Base-by-base conservation (phyloP, 2,888 invertebrate species). In the Sphecodes monilicornis region DNA sequence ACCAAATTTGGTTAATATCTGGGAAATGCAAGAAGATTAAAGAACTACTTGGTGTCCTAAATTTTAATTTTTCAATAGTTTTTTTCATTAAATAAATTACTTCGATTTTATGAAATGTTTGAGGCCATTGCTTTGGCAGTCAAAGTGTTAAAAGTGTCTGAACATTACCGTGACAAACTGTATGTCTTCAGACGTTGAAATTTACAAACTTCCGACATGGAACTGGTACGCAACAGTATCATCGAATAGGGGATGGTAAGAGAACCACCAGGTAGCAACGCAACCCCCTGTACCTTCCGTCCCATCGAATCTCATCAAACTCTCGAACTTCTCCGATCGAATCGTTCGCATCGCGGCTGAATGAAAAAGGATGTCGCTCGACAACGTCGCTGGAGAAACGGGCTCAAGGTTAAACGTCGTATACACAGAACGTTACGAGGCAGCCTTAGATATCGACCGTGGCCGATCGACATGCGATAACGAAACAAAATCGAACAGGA, bases 401-500 rank as follows among this genome's bases (percentile, higher is more conserved):
- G 43, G 84, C 80, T 70, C 88, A 88, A 87, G 85, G 86, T 88
- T 81, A 66, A 29, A 43, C n/a, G 50, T 60, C 74, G 60, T 70
- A 29, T 32, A 76, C 26, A 46, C 76, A 71, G 32, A 43, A 43
- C 50, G 66, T 80, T 80, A 39, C 78, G 29, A 80, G 75, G 57
- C 66, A 66, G 29, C 32, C 50, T 32, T 64, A 32, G 18, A 22
- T 50, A 50, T 82, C 87, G 82, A 72, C 41, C 79, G 71, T 22
- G 36, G 74, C 50, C 78, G 84, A 81, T 86, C 77, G 87, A 74
- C 84, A 78, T 75, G 82, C 73, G 86, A 88, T 88, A 80, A 75
- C 78, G 64, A 83, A 66, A 72, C 57, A 84, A 86, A 86, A 86
- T 89, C 84, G 85, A 89, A 81, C 72, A 8, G 39, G 68, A 74